Percentiles rank a stretch among this genome's conserved stretches.
Evolutionary conservation across 2,888 invertebrate genomes (phyloP).

Genomic region (Drosophila nigricruria): DNA sequence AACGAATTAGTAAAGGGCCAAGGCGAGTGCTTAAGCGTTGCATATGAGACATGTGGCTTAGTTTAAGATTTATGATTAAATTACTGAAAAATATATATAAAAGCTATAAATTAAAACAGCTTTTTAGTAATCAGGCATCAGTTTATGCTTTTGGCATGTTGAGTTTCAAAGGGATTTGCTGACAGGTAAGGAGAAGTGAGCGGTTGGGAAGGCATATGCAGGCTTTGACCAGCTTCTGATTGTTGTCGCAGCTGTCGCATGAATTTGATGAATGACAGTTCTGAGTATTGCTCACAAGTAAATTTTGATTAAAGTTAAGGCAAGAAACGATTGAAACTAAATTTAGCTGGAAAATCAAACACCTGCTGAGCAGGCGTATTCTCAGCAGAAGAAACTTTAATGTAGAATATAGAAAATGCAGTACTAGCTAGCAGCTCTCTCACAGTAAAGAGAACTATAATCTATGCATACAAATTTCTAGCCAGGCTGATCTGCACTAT

Average conservation of each 20-base stretch:
- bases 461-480: neutral
- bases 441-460: neutral
- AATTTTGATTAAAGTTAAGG: neutral
- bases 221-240: neutral
- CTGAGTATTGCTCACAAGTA: neutral
- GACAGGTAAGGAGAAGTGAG: neutral
- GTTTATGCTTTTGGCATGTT: neutral
- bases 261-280: neutral
- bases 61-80: neutral
- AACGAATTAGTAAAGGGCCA: constrained; percentile 6
- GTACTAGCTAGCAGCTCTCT: neutral
- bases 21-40: neutral
- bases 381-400: neutral
- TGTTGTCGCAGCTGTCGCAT: constrained; percentile 5
- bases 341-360: neutral
- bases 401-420: neutral
- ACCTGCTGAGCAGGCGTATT: neutral
- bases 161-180: neutral
- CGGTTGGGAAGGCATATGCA: neutral
- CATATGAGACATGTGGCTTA: neutral
- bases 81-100: neutral
- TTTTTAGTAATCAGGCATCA: neutral
- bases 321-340: neutral
- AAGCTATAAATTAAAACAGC: neutral
- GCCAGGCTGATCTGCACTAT: too few relatives aligned